Evolutionary conservation across 1,140 invertebrate genomes (phyloP).

Genomic region (Macrotrachela quadricornifera): DNA sequence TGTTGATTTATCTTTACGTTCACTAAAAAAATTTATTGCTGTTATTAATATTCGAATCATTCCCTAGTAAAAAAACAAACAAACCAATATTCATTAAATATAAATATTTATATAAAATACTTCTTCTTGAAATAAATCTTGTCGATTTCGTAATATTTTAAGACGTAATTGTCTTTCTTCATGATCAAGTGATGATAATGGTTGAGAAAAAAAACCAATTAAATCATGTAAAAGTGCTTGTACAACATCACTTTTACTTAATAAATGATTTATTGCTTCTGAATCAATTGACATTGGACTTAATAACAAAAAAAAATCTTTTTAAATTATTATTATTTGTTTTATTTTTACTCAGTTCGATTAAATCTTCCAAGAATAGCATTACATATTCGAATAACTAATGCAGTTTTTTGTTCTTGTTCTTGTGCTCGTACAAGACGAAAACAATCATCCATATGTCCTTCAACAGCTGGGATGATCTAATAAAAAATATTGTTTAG

Average conservation of each 20-base stretch:
- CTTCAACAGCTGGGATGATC: conserved; percentile 89
- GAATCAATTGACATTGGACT: background rate
- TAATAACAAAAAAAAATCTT: too few species aligned
- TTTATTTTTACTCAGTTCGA: too few species aligned
- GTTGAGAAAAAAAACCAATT: conserved; percentile 97
- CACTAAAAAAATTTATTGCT: background rate
- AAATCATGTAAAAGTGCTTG: conserved; percentile 57
- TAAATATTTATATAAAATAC: too few species aligned
- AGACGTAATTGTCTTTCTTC: conserved; percentile 93
- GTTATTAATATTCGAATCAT: background rate
- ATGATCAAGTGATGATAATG: conserved; percentile 88
- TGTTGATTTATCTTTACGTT: background rate
- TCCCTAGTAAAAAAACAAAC: background rate
- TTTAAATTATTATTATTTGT: too few species aligned
- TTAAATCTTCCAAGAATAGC: background rate
- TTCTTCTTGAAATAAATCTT: conserved; percentile 97
- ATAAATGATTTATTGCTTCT: background rate
- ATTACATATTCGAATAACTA: conserved; percentile 91
- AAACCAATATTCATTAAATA: background rate
- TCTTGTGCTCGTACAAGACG: conserved; percentile 93
- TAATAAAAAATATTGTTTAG: conserved; percentile 14
- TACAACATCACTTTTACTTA: background rate
- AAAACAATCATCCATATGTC: conserved; percentile 98
- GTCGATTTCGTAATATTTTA: conserved; percentile 77
- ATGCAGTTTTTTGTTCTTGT: conserved; percentile 88